Conservation (phyloP, 2,113 vertebrate species). For the Phrynocephalus versicolor region DNA sequence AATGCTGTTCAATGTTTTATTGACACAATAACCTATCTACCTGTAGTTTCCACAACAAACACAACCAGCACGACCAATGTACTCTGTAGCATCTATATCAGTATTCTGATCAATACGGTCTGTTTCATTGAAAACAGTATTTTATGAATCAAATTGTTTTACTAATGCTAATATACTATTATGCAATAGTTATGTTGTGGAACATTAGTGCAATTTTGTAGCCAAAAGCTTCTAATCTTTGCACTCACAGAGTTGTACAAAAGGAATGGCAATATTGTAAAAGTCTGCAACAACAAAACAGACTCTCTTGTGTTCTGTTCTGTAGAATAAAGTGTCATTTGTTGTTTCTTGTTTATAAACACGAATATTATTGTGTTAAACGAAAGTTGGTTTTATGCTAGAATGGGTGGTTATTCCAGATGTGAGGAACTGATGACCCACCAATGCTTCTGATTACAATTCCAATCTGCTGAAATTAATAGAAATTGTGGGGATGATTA, state of each 20-base stretch:
- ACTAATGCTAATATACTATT: not conserved
- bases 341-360: not conserved
- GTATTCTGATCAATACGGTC: constrained; percentile 53
- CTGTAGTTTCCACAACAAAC: constrained; percentile 85
- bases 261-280: no score
- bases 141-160: constrained; percentile 61
- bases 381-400: not conserved
- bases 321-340: not conserved
- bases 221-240: not conserved
- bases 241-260: no score
- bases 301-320: not conserved
- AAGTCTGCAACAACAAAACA: no score
- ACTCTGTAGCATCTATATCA: constrained; percentile 84
- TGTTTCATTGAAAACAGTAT: constrained; percentile 27
- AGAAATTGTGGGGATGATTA: no score
- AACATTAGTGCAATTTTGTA: not conserved
- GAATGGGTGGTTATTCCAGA: no score
- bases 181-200: not conserved
- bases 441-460: no score
- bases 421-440: no score
- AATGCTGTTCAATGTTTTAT: constrained; percentile 92
- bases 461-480: no score
- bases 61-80: constrained; percentile 94
- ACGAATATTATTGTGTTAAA: not conserved
- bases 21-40: constrained; percentile 92